Conservation (phyloP, 2,113 vertebrate genomes). For the Chroicocephalus ridibundus region DNA sequence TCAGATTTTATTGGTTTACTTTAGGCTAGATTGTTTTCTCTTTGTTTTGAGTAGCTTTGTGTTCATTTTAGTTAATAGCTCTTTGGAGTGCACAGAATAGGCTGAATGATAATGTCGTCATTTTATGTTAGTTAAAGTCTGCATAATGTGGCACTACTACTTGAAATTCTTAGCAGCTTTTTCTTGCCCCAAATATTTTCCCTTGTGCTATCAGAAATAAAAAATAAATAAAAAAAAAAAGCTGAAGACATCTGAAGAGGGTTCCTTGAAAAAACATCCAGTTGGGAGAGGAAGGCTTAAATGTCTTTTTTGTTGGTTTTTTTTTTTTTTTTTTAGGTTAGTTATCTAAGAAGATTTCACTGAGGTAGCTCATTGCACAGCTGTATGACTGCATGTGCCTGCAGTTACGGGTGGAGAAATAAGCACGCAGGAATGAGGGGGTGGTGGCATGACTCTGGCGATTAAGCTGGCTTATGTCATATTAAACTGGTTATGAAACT, state of each 20-base stretch:
- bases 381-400: neutral
- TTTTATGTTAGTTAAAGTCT: neutral
- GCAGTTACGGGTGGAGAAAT: neutral
- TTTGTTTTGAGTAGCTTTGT: neutral
- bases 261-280: neutral
- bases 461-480: neutral
- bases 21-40: neutral
- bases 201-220: neutral
- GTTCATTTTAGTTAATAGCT: neutral
- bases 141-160: neutral
- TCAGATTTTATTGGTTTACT: neutral
- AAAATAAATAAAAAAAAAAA: rapidly evolving
- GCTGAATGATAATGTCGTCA: neutral
- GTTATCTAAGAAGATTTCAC: neutral
- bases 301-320: neutral
- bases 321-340: neutral
- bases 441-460: neutral
- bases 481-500: neutral
- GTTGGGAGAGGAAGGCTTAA: neutral
- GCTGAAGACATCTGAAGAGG: neutral
- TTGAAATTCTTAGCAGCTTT: neutral
- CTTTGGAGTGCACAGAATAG: neutral
- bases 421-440: neutral
- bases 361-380: neutral
- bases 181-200: neutral